Evolutionary conservation across 2,888 invertebrate species (phyloP).

Genomic region (Dyspetes luteomarginatus): DNA sequence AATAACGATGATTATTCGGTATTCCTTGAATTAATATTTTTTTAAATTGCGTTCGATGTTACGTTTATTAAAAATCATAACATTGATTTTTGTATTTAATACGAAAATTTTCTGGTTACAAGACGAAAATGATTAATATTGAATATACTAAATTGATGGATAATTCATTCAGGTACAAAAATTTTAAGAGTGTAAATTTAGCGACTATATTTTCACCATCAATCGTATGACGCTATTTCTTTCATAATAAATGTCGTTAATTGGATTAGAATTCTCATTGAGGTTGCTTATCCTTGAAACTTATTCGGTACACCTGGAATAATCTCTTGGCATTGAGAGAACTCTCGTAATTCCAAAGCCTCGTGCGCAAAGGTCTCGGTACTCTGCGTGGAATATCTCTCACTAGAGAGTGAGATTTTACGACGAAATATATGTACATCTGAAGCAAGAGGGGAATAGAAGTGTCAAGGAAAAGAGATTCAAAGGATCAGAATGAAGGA

Average conservation of each 20-base stretch:
- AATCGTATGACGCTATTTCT: background rate
- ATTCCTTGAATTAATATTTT: too few relatives aligned
- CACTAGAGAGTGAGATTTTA: background rate
- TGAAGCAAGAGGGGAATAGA: background rate
- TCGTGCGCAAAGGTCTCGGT: background rate
- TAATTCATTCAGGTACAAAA: too few relatives aligned
- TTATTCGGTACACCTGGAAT: background rate
- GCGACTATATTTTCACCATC: background rate
- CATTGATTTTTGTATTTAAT: too few relatives aligned
- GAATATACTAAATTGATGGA: too few relatives aligned
- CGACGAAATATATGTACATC: background rate
- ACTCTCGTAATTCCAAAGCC: background rate
- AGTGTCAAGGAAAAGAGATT: conserved; percentile 17
- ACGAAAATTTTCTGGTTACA: too few relatives aligned
- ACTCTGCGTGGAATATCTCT: background rate
- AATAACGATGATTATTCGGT: too few relatives aligned
- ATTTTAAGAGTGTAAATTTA: background rate
- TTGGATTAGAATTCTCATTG: conserved; percentile 63
- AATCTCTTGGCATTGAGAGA: background rate
- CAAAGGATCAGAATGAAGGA: conserved; percentile 32
- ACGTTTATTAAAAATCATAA: too few relatives aligned
- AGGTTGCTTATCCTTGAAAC: conserved; percentile 23
- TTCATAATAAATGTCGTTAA: conserved; percentile 41
- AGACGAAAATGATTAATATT: too few relatives aligned
- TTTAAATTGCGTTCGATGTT: too few relatives aligned